Percentiles rank a stretch among this genome's conserved stretches.
phyloP scores from a whole-genome alignment of 2,888 invertebrate genomes.

The Andrena flavipes region DNA sequence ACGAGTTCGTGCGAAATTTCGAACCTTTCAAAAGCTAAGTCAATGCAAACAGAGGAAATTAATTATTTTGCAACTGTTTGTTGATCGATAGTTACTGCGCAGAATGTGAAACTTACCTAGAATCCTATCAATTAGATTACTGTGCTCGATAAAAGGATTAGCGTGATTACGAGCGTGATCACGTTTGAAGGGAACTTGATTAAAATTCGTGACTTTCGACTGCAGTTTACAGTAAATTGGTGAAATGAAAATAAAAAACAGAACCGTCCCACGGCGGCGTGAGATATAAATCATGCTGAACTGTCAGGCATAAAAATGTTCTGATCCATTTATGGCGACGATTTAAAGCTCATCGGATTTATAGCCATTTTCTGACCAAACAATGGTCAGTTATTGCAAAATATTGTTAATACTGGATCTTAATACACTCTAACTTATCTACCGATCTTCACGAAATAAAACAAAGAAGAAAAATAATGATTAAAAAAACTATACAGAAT shows the following conservation, averaged over 20 bases:
- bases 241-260: neutral
- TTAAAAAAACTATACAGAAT: no score
- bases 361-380: neutral
- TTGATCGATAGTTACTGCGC: neutral
- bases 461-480: no score
- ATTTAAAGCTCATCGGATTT: neutral
- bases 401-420: no score
- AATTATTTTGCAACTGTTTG: neutral
- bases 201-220: neutral
- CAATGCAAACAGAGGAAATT: neutral
- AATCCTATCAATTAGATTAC: conserved; percentile 28
- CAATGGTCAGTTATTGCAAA: neutral
- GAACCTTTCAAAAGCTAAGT: neutral
- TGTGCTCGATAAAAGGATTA: conserved; percentile 26
- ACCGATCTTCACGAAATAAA: no score
- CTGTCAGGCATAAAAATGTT: neutral
- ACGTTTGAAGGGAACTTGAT: neutral
- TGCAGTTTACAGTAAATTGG: neutral
- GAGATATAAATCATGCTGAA: neutral
- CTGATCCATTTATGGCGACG: neutral
- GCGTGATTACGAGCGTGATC: neutral
- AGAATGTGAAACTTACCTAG: neutral
- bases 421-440: no score
- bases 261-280: neutral
- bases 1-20: neutral